Evolutionary conservation across 2,113 vertebrate species (phyloP).

Genomic region (Astur gentilis): DNA sequence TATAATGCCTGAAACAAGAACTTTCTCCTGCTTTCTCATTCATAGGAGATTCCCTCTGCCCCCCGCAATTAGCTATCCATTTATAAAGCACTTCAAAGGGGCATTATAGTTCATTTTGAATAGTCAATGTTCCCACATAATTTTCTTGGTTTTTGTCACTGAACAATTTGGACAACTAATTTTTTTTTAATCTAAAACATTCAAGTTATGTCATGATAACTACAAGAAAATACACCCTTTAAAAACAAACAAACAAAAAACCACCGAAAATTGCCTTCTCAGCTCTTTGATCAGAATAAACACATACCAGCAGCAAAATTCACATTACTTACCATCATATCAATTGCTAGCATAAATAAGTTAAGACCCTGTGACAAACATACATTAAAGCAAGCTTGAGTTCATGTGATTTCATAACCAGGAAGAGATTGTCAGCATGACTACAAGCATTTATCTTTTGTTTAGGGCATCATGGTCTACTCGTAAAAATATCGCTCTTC

Average conservation of each 20-base stretch:
- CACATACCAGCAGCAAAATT: neutral
- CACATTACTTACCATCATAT: fast-evolving
- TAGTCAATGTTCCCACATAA: neutral
- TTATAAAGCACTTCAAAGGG: neutral
- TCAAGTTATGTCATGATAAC: neutral
- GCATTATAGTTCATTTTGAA: neutral
- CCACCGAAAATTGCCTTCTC: neutral
- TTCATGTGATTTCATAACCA: neutral
- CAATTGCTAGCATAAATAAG: neutral
- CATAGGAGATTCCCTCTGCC: neutral
- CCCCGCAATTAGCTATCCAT: neutral
- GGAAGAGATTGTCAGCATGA: neutral
- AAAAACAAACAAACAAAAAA: neutral
- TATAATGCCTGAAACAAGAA: neutral
- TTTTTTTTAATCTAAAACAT: neutral
- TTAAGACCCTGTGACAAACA: neutral
- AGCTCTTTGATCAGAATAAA: neutral
- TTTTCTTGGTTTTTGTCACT: neutral
- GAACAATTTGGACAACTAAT: neutral
- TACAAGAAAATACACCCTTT: neutral
- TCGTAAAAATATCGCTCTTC: fast-evolving
- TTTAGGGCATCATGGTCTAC: neutral
- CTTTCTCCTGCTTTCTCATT: neutral
- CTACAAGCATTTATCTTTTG: neutral
- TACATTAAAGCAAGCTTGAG: neutral